Base-by-base conservation (phyloP, 2,888 invertebrate genomes). In the Ganaspis brasiliensis region DNA sequence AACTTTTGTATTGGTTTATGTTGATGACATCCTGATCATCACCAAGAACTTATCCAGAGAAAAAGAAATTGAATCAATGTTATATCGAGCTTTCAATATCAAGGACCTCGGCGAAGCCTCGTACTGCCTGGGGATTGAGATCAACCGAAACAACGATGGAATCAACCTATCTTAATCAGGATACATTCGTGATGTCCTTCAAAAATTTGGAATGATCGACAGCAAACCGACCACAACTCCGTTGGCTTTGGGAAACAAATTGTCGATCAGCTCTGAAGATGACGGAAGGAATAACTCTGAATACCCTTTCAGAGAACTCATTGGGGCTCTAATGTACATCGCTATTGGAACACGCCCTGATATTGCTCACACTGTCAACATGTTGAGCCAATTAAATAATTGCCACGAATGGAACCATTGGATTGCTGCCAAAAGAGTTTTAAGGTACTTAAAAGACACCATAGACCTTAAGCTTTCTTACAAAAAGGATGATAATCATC, bases 381-480 rank as follows among this genome's bases (percentile, higher is more conserved):
- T 72, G 10, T 61, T 86, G 10, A 74, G 84, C 5, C 81, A 82
- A 67, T 86, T 80, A 31, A 74, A 75, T 10, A 73, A 73, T 19
- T 74, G 77, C 31, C 78, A 78, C 76, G 63, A 75, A 12, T 35
- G 76, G 55, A 10, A 14, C 2, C 82, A 85, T 72, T 88, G 88
- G 85, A 80, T 75, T n/a, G 85, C 84, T 3, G 86, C 86, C 0
- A 86, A 88, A 73, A 73, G 84, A 6, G 79, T 87, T 0, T 70
- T 88, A 19, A 72, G 85, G 3, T 89, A 89, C 57, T 35, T 86
- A 19, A 81, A 78, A 31, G 76, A 75, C 14, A 86, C 84, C 6
- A 59, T 40, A 1, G 31, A 81, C 61, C 45, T 78, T 9, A 81
- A 84, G 26, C 72, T 89, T 6, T n/a, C 45, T 1, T 88, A 79